These are phyloP conservation scores for Ochropacha duplaris DNA, from an alignment of 2,888 invertebrate genomes.

Conservation along the genomic window DNA sequence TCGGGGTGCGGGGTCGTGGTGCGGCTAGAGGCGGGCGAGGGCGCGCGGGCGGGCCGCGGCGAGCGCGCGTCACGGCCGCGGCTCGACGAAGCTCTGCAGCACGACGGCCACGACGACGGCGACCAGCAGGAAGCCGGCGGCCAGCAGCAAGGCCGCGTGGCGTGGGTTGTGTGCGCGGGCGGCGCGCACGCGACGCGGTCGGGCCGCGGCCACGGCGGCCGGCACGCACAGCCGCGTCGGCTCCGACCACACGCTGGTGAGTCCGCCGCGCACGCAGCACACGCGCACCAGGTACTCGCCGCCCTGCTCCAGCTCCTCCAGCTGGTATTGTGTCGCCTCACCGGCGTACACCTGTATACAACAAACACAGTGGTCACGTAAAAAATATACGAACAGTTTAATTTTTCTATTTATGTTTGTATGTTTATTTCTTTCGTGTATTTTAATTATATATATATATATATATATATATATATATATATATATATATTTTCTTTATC, in stretches of 20 bases:
- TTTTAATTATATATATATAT: too few relatives aligned
- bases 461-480: too few relatives aligned
- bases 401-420: too few relatives aligned
- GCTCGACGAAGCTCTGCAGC: constrained; percentile 81
- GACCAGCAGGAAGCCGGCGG: constrained; percentile 83
- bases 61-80: constrained; percentile 74
- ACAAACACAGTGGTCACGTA: too few relatives aligned
- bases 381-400: too few relatives aligned
- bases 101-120: constrained; percentile 85
- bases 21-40: constrained; percentile 57
- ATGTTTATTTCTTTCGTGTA: too few relatives aligned
- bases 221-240: constrained; percentile 80
- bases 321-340: constrained; percentile 82
- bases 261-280: constrained; percentile 87
- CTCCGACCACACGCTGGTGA: constrained; percentile 88
- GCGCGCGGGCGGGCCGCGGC: constrained; percentile 65
- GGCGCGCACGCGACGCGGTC: constrained; percentile 85
- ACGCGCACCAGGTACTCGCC: constrained; percentile 91
- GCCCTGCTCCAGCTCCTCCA: constrained; percentile 88
- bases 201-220: constrained; percentile 71
- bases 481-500: too few relatives aligned
- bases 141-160: constrained; percentile 85
- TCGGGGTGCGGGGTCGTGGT: constrained; percentile 4
- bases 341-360: constrained; percentile 86
- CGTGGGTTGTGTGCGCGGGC: constrained; percentile 52